Conservation (phyloP, 2,888 invertebrate species). For the Villa cingulata region DNA sequence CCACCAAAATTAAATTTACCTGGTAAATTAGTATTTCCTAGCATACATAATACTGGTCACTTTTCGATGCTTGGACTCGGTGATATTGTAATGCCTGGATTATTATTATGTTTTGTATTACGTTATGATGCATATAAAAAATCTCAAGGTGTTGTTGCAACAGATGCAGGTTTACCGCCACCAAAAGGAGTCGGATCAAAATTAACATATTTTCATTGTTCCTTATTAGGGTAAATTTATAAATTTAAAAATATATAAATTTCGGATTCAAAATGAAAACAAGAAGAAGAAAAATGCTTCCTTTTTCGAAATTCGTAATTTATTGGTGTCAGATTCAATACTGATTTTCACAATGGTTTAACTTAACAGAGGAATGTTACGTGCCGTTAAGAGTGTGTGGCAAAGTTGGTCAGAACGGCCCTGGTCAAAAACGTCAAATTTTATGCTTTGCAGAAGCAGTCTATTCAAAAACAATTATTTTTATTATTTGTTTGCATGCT, state of each 20-base stretch:
- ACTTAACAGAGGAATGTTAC: no score
- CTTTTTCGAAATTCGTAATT: no score
- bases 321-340: no score
- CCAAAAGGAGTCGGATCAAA: conserved; percentile 46
- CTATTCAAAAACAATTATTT: no score
- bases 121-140: conserved; percentile 97
- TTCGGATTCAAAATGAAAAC: no score
- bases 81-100: conserved; percentile 89
- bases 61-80: conserved; percentile 90
- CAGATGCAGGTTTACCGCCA: conserved; percentile 44
- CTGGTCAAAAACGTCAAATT: no score
- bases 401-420: no score
- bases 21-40: conserved; percentile 93
- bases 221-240: conserved; percentile 60
- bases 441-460: no score
- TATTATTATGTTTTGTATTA: conserved; percentile 87
- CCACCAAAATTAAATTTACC: conserved; percentile 92
- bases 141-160: conserved; percentile 40
- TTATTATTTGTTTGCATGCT: no score
- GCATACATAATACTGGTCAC: conserved; percentile 90
- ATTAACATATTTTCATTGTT: conserved; percentile 95
- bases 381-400: no score
- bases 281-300: no score
- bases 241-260: not conserved
- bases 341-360: no score